Percentiles rank a stretch among this genome's conserved stretches.
These are phyloP conservation scores for Synodontis membranacea DNA, from an alignment of 2,113 vertebrate species.

Conservation along the genomic window DNA sequence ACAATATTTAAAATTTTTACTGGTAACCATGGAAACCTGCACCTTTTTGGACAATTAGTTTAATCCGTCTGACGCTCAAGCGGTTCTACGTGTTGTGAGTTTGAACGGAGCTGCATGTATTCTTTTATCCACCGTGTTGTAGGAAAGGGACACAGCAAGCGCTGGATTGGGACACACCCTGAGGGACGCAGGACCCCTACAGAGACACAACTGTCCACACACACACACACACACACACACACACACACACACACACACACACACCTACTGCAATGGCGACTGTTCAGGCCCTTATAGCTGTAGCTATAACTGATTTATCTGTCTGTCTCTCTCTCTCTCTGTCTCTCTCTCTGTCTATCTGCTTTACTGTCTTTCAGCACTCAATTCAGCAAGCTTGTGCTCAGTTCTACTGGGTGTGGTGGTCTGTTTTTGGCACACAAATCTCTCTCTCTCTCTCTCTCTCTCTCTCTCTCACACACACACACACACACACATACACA, in stretches of 20 bases:
- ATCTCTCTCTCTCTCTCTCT: neutral
- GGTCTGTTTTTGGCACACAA: conserved; percentile 25
- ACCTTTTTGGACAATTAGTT: neutral
- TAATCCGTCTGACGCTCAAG: neutral
- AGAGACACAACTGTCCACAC: conserved; percentile 24
- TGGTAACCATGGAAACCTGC: neutral
- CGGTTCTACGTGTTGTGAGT: neutral
- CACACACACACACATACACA: conserved; percentile 6
- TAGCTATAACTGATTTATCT: neutral
- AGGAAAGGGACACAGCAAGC: neutral
- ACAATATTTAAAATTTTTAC: neutral
- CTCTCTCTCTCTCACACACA: conserved; percentile 8
- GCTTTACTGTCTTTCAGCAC: neutral
- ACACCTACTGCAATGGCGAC: neutral
- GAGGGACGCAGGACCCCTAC: neutral
- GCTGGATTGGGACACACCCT: neutral
- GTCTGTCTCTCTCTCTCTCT: neutral
- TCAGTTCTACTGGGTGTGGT: conserved; percentile 15
- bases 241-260: neutral
- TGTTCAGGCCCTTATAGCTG: neutral
- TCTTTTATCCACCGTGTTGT: neutral
- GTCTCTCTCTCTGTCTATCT: neutral
- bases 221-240: neutral
- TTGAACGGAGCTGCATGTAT: neutral
- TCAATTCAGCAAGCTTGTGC: neutral